Conservation (phyloP, 2,797 vertebrate species). For the Carduelis carduelis region DNA sequence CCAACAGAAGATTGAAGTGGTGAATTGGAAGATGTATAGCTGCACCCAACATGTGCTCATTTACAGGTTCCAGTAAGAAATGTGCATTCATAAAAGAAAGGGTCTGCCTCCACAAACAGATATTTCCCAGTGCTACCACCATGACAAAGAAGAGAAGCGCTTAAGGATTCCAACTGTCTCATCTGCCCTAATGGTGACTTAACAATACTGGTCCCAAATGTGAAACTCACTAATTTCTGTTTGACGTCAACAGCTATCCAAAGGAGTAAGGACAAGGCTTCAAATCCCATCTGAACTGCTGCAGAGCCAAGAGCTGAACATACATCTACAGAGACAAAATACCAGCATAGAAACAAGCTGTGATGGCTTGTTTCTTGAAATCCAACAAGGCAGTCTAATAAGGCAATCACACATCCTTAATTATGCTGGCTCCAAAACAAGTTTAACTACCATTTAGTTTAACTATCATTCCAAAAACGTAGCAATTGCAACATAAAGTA, state of each 20-base stretch:
- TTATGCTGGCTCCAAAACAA: not conserved
- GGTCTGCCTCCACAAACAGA: not conserved
- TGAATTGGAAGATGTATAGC: rapidly evolving
- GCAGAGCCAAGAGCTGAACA: not conserved
- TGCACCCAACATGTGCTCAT: not conserved
- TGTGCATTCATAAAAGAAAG: not conserved
- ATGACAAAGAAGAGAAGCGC: not conserved
- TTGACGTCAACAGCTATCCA: not conserved
- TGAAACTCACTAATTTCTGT: not conserved
- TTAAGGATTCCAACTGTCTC: not conserved
- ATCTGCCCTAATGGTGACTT: not conserved
- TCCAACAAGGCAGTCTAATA: not conserved
- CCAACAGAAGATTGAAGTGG: not conserved
- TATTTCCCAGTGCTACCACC: not conserved
- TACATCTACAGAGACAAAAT: not conserved
- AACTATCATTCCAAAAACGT: not conserved
- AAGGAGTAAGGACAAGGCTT: not conserved
- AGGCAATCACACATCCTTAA: not conserved
- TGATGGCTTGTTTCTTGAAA: not conserved
- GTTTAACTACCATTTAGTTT: not conserved
- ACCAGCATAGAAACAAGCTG: not conserved
- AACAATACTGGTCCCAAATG: not conserved
- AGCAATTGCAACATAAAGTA: not conserved
- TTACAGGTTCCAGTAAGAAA: not conserved
- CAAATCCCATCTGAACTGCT: not conserved